A percentile compares a stretch with the other conserved stretches of the same genome.
phyloP scores from a whole-genome alignment of 1,140 invertebrate genomes.

The Penaeus vannamei region DNA sequence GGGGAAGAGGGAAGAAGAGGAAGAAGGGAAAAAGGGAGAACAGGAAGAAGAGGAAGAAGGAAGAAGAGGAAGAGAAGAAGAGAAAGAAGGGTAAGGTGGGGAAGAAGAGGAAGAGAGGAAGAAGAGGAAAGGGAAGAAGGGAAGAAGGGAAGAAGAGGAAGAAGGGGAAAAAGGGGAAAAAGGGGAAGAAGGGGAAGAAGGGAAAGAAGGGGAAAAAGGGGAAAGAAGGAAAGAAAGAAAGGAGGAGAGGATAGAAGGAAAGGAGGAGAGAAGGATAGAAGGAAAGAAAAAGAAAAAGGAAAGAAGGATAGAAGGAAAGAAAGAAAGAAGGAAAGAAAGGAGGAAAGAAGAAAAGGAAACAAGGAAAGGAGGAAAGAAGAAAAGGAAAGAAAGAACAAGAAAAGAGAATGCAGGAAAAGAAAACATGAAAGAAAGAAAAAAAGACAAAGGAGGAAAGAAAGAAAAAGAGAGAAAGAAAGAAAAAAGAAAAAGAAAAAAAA shows the following conservation, averaged over 20 bases:
- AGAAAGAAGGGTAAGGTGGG: no score
- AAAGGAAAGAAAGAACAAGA: neutral
- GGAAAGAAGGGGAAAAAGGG: neutral
- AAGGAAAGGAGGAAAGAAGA: neutral
- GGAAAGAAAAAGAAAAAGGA: neutral
- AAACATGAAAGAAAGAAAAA: neutral
- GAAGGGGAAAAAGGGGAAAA: neutral
- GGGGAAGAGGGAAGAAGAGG: no score
- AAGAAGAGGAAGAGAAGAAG: no score
- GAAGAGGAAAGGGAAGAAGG: neutral
- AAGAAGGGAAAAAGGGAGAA: no score
- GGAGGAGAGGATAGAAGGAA: neutral
- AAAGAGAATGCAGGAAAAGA: neutral
- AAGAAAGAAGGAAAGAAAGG: neutral
- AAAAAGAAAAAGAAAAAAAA: no score
- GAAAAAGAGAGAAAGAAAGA: slow-evolving; percentile 12
- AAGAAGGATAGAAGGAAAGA: neutral
- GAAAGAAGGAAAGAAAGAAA: neutral
- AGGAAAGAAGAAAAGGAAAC: neutral
- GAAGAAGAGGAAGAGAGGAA: no score
- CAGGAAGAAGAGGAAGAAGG: no score
- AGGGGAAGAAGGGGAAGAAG: neutral
- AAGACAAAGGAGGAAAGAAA: neutral
- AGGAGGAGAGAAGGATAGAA: neutral
- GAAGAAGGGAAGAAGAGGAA: neutral